phyloP scores from a whole-genome alignment of 1,140 invertebrate genomes.

The Phortica variegata region DNA sequence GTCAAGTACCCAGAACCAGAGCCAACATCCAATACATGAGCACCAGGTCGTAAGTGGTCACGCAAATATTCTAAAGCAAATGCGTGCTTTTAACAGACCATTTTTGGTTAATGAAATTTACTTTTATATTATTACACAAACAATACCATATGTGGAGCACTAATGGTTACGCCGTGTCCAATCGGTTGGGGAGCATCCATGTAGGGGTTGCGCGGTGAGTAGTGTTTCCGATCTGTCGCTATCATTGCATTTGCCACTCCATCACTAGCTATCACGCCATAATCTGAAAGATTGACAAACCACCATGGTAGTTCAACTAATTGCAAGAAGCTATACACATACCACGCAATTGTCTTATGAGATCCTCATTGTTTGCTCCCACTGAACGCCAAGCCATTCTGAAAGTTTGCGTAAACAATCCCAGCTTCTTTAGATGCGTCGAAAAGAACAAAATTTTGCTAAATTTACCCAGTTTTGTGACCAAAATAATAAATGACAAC shows the following conservation, averaged over 20 bases:
- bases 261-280: conserved; percentile 80
- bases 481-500: no score
- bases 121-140: no score
- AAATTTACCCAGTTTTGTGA: no score
- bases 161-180: conserved; percentile 90
- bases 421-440: no score
- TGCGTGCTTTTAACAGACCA: no score
- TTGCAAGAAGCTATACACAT: conserved; percentile 26
- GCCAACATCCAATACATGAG: conserved; percentile 84
- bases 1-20: conserved; percentile 92
- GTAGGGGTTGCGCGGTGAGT: conserved; percentile 69
- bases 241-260: conserved; percentile 82
- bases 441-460: no score
- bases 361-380: conserved; percentile 79
- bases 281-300: conserved; percentile 67
- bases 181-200: conserved; percentile 88
- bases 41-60: conserved; percentile 75
- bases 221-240: conserved; percentile 78
- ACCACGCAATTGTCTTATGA: conserved; percentile 82
- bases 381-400: conserved; percentile 78
- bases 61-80: conserved; percentile 84
- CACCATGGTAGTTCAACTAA: conserved; percentile 2
- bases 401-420: conserved; percentile 28
- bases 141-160: conserved; percentile 98
- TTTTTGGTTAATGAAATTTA: no score